These are phyloP conservation scores for Acrossocheilus wenchowensis DNA, from an alignment of 2,797 vertebrate genomes.

Conservation along the genomic window DNA sequence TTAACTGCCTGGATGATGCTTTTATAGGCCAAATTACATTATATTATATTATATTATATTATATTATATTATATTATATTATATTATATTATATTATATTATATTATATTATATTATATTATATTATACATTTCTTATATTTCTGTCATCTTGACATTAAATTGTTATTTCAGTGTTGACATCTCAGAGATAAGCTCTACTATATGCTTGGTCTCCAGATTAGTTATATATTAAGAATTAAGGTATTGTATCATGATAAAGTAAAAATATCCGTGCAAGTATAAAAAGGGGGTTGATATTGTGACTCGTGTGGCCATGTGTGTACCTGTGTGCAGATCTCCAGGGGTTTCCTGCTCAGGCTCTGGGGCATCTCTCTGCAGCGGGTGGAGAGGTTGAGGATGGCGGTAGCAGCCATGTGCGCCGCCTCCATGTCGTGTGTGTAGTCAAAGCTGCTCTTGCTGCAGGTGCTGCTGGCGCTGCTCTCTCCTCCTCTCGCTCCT, in stretches of 20 bases:
- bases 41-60: neutral
- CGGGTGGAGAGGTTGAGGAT: slow-evolving; percentile 98
- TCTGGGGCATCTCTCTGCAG: slow-evolving; percentile 96
- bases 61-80: too few relatives aligned
- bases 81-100: neutral
- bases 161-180: neutral
- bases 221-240: neutral
- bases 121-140: neutral
- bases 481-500: slow-evolving; percentile 84
- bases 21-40: neutral
- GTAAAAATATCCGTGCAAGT: neutral
- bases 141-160: neutral
- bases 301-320: neutral
- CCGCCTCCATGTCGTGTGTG: slow-evolving; percentile 97
- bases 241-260: neutral
- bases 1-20: too few relatives aligned
- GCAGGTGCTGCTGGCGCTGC: slow-evolving; percentile 99
- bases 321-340: slow-evolving; percentile 93
- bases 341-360: slow-evolving; percentile 91
- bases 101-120: neutral
- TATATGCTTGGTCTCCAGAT: neutral
- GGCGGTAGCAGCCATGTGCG: slow-evolving; percentile 97
- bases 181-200: neutral
- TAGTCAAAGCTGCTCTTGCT: slow-evolving; percentile 99
- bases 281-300: neutral